Conservation (phyloP, 2,888 invertebrate species). For the Lepidonotus clava region DNA sequence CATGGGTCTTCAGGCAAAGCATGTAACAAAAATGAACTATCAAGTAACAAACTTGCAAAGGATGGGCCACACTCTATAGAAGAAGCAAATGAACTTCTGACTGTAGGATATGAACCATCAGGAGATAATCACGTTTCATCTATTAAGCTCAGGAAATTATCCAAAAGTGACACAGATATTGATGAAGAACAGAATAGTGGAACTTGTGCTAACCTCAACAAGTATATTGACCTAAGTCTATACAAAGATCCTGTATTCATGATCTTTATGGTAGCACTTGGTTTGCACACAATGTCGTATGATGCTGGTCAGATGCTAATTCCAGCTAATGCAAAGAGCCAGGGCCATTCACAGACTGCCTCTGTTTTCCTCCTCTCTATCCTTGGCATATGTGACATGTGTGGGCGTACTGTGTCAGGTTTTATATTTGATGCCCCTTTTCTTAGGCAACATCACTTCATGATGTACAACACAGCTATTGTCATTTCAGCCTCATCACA, state of each 20-base stretch:
- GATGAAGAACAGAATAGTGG: neutral
- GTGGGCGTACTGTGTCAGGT: conserved; percentile 87
- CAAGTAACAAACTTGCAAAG: too few species aligned
- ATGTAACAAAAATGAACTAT: too few species aligned
- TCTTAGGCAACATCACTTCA: conserved; percentile 65
- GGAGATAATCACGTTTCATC: too few species aligned
- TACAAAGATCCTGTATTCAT: conserved; percentile 21
- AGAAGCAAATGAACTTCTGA: too few species aligned
- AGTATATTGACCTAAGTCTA: conserved; percentile 55
- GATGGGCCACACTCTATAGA: too few species aligned
- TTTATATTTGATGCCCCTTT: conserved; percentile 66
- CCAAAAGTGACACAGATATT: too few species aligned
- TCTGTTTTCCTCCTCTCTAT: conserved; percentile 88
- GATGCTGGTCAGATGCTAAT: conserved; percentile 69
- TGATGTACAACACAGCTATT: conserved; percentile 67
- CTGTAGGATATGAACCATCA: too few species aligned
- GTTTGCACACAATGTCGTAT: conserved; percentile 57
- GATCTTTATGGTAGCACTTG: conserved; percentile 20
- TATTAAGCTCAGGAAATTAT: too few species aligned
- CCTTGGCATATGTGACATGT: conserved; percentile 93
- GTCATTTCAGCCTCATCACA: conserved; percentile 61
- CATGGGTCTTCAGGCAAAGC: too few species aligned
- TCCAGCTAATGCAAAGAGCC: conserved; percentile 66
- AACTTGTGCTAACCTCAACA: neutral
- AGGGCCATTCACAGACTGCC: conserved; percentile 68